Evolutionary conservation across 2,888 invertebrate species (phyloP).

Genomic region (Xylocampa areola): DNA sequence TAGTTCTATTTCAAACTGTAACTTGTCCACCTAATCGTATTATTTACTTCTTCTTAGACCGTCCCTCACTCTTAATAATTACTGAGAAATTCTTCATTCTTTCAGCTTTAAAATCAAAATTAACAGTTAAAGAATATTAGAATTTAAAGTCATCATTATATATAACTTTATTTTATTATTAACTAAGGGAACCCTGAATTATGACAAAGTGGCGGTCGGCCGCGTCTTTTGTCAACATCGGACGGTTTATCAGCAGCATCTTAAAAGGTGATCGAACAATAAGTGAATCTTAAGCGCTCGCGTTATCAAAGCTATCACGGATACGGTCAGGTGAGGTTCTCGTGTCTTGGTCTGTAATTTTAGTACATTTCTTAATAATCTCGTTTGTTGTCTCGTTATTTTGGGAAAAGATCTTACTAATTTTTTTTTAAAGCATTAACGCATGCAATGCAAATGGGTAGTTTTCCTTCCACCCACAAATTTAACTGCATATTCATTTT

Average conservation of each 20-base stretch:
- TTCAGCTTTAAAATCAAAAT: too few relatives aligned
- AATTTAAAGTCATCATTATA: neutral
- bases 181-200: conserved; percentile 70
- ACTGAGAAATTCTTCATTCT: too few relatives aligned
- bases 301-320: conserved; percentile 80
- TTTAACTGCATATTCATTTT: too few relatives aligned
- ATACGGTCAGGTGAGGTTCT: conserved; percentile 53
- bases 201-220: conserved; percentile 78
- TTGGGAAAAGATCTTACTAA: too few relatives aligned
- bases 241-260: conserved; percentile 78
- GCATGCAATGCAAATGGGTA: too few relatives aligned
- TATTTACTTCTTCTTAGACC: too few relatives aligned
- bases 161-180: neutral
- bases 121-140: too few relatives aligned
- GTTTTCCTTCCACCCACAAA: too few relatives aligned
- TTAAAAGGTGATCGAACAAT: conserved; percentile 87
- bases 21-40: too few relatives aligned
- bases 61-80: too few relatives aligned
- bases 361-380: neutral
- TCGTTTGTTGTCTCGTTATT: neutral
- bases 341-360: conserved; percentile 15
- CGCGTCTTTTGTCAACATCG: conserved; percentile 87
- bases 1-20: too few relatives aligned
- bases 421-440: too few relatives aligned
- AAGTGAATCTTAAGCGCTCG: conserved; percentile 86